Conservation (phyloP, 1,140 invertebrate genomes). For the Drosophila nannoptera region DNA sequence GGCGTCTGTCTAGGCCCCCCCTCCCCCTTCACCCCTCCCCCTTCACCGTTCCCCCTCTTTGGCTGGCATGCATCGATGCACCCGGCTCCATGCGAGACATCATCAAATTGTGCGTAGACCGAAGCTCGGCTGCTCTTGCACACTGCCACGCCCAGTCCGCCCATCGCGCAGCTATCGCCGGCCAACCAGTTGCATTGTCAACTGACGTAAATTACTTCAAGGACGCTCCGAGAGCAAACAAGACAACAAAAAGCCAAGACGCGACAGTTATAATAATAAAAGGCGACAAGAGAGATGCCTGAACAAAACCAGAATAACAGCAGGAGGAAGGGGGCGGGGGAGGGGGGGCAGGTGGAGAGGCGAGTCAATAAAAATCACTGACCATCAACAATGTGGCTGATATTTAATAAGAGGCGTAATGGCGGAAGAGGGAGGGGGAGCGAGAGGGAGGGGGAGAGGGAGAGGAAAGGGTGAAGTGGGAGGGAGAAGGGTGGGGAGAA, state of each 20-base stretch:
- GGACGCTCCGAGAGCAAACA: conserved; percentile 61
- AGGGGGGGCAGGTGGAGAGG: conserved; percentile 12
- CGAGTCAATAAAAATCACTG: conserved; percentile 68
- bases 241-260: conserved; percentile 20
- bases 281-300: conserved; percentile 17
- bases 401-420: conserved; percentile 65
- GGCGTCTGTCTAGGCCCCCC: conserved; percentile 4
- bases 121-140: not conserved
- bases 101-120: conserved; percentile 26
- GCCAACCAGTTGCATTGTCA: conserved; percentile 30
- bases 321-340: conserved; percentile 20
- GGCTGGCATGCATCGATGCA: too few species aligned
- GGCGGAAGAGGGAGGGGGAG: conserved; percentile 9
- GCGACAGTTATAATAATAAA: conserved; percentile 61
- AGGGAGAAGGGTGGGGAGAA: conserved; percentile 27
- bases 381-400: conserved; percentile 70
- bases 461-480: conserved; percentile 13
- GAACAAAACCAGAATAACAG: conserved; percentile 8
- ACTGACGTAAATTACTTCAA: conserved; percentile 71
- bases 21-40: conserved; percentile 10
- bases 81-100: too few species aligned
- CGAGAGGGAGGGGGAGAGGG: not conserved
- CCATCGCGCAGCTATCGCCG: not conserved
- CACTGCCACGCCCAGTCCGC: not conserved
- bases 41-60: too few species aligned